A percentile compares a stretch with the other conserved stretches of the same genome.
Evolutionary conservation across 2,888 invertebrate genomes (phyloP).

Genomic region (Agrilus biguttatus): DNA sequence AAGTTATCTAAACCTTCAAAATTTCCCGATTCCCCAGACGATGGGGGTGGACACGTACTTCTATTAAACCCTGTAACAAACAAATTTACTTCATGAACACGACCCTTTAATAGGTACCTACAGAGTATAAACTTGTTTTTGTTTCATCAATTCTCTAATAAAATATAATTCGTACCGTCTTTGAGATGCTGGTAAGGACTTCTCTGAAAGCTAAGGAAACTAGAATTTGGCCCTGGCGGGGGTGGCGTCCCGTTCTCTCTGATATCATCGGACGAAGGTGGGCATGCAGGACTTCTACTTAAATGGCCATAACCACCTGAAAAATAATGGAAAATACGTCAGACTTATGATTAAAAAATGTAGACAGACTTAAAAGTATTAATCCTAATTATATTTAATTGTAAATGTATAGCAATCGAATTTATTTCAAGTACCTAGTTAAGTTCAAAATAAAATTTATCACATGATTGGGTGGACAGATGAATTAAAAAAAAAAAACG

Average conservation of each 20-base stretch:
- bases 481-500: background rate
- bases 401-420: too few relatives aligned
- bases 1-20: slow-evolving; percentile 34
- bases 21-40: slow-evolving; percentile 41
- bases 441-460: slow-evolving; percentile 1
- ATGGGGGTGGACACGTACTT: slow-evolving; percentile 31
- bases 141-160: slow-evolving; percentile 6
- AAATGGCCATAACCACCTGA: slow-evolving; percentile 40
- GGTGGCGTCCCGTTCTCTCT: slow-evolving; percentile 36
- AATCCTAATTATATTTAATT: too few relatives aligned
- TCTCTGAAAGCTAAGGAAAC: slow-evolving; percentile 25
- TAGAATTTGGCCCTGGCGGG: slow-evolving; percentile 21
- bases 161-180: slow-evolving; percentile 20
- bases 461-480: background rate
- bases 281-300: slow-evolving; percentile 36
- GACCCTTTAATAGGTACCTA: too few relatives aligned
- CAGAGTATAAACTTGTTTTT: too few relatives aligned
- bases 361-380: too few relatives aligned
- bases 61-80: slow-evolving; percentile 19
- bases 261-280: slow-evolving; percentile 27
- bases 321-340: slow-evolving; percentile 12
- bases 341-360: background rate
- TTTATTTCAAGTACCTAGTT: too few relatives aligned
- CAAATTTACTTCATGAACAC: too few relatives aligned
- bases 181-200: slow-evolving; percentile 27